Evolutionary conservation across 2,113 vertebrate species (phyloP).

Genomic region (Thunnus maccoyii): DNA sequence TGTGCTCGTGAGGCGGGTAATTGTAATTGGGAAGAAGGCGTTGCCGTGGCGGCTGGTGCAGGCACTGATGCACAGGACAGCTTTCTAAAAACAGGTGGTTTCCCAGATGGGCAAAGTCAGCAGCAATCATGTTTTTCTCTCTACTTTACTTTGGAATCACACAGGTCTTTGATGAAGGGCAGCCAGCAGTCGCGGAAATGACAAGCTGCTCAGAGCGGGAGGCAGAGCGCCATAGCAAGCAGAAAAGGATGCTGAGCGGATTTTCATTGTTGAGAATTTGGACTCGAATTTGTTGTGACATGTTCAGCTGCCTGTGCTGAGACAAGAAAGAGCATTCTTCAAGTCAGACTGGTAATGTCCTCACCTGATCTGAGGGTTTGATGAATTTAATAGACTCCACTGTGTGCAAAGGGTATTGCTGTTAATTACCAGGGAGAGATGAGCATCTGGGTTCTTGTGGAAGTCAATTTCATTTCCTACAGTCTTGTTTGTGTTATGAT

Average conservation of each 20-base stretch:
- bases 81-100: conserved; percentile 49
- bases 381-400: conserved; percentile 6
- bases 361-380: background rate
- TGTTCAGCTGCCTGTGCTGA: background rate
- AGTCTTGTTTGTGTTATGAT: conserved; percentile 40
- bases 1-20: background rate
- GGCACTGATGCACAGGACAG: conserved; percentile 8
- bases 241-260: conserved; percentile 1
- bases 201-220: background rate
- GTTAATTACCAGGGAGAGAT: conserved; percentile 27
- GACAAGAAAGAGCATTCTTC: background rate
- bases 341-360: conserved; percentile 15
- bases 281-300: background rate
- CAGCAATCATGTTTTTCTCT: conserved; percentile 42
- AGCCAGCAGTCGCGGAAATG: conserved; percentile 24
- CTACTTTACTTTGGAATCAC: conserved; percentile 19
- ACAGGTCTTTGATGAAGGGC: conserved; percentile 26
- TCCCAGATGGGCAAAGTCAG: conserved; percentile 57
- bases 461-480: conserved; percentile 15
- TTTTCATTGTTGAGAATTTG: conserved; percentile 13
- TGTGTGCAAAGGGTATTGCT: conserved; percentile 13
- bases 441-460: conserved; percentile 33
- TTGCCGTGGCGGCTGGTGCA: conserved; percentile 26
- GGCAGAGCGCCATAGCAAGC: background rate
- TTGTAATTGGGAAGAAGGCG: conserved; percentile 31